Percentiles rank a stretch among this genome's conserved stretches.
These are phyloP conservation scores for Hemiprocne comata DNA, from an alignment of 2,113 vertebrate species.

Conservation along the genomic window DNA sequence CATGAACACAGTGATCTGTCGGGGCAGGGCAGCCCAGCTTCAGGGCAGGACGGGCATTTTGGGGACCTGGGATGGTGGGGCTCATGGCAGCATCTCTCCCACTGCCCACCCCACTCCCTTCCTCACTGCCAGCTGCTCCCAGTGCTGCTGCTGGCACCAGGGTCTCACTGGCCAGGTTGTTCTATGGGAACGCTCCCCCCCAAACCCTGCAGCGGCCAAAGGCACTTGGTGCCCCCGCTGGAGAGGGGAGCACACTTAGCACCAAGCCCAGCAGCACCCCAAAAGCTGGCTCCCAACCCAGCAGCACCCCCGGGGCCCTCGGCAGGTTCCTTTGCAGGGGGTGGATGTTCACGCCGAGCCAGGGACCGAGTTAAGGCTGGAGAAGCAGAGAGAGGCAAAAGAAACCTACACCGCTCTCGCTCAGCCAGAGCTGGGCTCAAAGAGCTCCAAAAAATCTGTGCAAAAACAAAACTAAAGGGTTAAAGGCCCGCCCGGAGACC, in stretches of 20 bases:
- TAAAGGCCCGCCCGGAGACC: neutral
- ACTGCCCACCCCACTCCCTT: neutral
- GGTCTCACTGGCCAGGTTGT: fast-evolving
- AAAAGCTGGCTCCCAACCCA: neutral
- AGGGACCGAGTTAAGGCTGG: conserved; percentile 39
- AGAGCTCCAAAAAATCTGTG: conserved; percentile 36
- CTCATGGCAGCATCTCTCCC: neutral
- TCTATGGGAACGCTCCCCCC: neutral
- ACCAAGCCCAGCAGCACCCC: conserved; percentile 22
- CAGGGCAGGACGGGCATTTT: fast-evolving
- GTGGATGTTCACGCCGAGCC: fast-evolving
- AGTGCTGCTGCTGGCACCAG: neutral
- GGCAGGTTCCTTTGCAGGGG: neutral
- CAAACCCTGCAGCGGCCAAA: neutral
- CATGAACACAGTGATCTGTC: conserved; percentile 56
- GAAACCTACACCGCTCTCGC: neutral
- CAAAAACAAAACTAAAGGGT: conserved; percentile 55
- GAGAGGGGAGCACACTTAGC: neutral
- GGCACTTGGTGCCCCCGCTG: neutral
- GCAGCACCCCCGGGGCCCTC: neutral
- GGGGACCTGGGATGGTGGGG: neutral
- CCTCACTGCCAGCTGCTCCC: neutral
- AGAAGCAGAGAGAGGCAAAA: conserved; percentile 12
- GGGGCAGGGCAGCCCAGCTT: neutral
- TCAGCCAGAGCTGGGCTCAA: neutral